These are phyloP conservation scores for Himalopsyche tibetana DNA, from an alignment of 2,888 invertebrate genomes.

Conservation along the genomic window DNA sequence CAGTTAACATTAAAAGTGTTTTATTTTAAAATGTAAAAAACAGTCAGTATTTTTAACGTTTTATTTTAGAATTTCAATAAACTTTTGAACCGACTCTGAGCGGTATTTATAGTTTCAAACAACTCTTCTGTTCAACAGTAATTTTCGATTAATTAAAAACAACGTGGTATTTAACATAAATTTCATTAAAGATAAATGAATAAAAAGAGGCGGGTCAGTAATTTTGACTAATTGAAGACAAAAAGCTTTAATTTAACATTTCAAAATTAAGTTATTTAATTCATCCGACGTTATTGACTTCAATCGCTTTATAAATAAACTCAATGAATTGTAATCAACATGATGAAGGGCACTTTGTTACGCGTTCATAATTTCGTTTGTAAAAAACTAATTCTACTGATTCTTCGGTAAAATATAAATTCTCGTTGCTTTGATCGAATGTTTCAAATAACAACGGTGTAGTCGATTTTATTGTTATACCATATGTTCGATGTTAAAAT, in stretches of 20 bases:
- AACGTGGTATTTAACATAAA: not conserved
- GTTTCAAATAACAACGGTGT: too few relatives aligned
- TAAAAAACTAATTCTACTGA: too few relatives aligned
- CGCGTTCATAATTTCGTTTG: not conserved
- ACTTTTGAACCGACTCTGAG: too few relatives aligned
- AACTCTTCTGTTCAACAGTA: not conserved
- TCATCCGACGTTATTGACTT: not conserved
- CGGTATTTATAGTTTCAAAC: not conserved
- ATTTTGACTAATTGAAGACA: not conserved
- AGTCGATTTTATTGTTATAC: too few relatives aligned
- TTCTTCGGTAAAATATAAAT: too few relatives aligned
- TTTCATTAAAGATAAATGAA: not conserved
- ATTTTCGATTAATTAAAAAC: not conserved
- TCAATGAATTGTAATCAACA: not conserved
- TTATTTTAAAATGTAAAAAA: too few relatives aligned
- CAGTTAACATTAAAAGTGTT: too few relatives aligned
- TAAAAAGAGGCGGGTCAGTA: not conserved
- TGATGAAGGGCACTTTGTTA: not conserved
- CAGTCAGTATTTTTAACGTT: too few relatives aligned
- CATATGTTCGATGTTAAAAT: too few relatives aligned
- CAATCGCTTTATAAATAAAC: not conserved
- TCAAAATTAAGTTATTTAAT: not conserved
- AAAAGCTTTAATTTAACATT: conserved; percentile 4
- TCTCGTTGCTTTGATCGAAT: too few relatives aligned
- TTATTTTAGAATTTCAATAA: too few relatives aligned